These are phyloP conservation scores for Cercopithecus neglectus DNA, from an alignment of 2,797 vertebrate species.

Conservation along the genomic window DNA sequence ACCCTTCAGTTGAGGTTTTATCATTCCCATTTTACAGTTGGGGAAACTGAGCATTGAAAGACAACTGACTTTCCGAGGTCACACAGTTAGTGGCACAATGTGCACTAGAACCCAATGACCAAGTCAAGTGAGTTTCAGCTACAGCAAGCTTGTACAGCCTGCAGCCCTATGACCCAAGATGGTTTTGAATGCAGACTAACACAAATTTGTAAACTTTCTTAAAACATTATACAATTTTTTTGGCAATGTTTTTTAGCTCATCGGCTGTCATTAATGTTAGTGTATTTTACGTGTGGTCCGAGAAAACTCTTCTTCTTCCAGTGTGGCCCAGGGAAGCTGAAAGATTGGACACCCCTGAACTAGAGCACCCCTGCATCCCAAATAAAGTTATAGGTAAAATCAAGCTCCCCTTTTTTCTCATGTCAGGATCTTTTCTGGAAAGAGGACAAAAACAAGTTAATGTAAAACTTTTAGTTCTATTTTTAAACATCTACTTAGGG, in stretches of 20 bases:
- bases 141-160: not conserved
- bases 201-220: not conserved
- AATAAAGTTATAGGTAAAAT: conserved; percentile 32
- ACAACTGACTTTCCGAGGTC: not conserved
- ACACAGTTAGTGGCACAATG: not conserved
- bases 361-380: not conserved
- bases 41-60: not conserved
- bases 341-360: not conserved
- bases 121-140: not conserved
- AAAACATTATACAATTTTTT: not conserved
- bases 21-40: not conserved
- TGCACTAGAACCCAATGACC: not conserved
- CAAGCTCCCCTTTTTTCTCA: conserved; percentile 1
- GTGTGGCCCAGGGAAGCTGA: not conserved
- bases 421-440: conserved; percentile 24
- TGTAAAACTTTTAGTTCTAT: conserved; percentile 47
- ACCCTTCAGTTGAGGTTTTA: not conserved
- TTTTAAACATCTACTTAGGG: conserved; percentile 43
- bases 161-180: not conserved
- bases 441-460: not conserved
- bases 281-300: not conserved
- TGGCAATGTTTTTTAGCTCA: not conserved
- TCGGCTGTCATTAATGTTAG: not conserved
- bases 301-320: not conserved
- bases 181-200: not conserved